A percentile compares a stretch with the other conserved stretches of the same genome.
Conservation (phyloP, 2,113 vertebrate genomes). For the Tychaedon coryphoeus region DNA sequence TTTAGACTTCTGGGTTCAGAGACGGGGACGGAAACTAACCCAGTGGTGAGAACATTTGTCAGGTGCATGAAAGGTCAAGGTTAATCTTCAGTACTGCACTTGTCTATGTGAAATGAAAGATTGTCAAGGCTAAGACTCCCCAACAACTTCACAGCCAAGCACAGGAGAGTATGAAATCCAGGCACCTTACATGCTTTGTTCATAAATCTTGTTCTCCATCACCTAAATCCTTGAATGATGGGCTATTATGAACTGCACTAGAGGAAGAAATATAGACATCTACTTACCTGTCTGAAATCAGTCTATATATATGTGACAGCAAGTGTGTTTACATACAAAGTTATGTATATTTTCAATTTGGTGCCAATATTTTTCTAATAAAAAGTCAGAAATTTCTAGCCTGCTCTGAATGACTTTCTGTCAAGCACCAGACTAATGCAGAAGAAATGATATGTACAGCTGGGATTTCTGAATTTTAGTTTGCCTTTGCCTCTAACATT, state of each 20-base stretch:
- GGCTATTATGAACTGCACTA: not conserved
- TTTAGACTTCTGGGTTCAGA: not conserved
- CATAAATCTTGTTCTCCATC: not conserved
- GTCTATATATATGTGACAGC: not conserved
- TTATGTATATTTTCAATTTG: not conserved
- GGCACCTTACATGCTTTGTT: not conserved
- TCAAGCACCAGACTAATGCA: not conserved
- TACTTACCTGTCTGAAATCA: not conserved
- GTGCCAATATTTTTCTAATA: not conserved
- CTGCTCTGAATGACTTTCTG: not conserved
- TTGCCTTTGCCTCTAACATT: not conserved
- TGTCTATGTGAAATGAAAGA: not conserved
- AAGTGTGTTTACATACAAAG: no score
- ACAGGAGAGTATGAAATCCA: not conserved
- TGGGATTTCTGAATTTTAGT: not conserved
- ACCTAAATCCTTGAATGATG: slow-evolving; percentile 6
- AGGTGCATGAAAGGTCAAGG: not conserved
- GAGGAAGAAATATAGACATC: not conserved
- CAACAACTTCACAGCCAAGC: not conserved
- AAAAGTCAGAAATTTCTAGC: not conserved
- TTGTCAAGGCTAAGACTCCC: not conserved
- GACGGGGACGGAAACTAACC: not conserved
- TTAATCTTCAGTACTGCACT: not conserved
- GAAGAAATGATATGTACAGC: not conserved
- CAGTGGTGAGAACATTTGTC: not conserved